A percentile compares a stretch with the other conserved stretches of the same genome.
phyloP scores from a whole-genome alignment of 1,140 invertebrate genomes.

The Dendroctonus valens region DNA sequence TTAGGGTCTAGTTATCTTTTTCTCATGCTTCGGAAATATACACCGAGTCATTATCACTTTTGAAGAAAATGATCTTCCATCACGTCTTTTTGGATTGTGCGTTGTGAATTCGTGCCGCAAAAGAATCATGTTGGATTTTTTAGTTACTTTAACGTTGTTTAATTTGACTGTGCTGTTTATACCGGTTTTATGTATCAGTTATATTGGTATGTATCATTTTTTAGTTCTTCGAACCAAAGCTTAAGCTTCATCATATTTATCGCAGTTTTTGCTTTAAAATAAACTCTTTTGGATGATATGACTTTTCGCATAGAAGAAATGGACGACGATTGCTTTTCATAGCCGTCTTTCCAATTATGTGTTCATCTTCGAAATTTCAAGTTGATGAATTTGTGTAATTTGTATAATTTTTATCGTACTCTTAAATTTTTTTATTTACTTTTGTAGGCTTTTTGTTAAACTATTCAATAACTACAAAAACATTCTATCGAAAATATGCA shows the following conservation, averaged over 20 bases:
- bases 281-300: background rate
- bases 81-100: background rate
- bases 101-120: background rate
- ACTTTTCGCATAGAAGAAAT: background rate
- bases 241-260: background rate
- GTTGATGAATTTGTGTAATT: background rate
- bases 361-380: background rate
- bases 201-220: conserved; percentile 33
- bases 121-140: conserved; percentile 38
- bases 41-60: conserved; percentile 7
- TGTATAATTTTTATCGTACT: background rate
- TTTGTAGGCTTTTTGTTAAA: too few species aligned
- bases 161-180: conserved; percentile 30
- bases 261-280: background rate
- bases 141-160: conserved; percentile 37
- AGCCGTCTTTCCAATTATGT: background rate
- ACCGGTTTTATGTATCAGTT: conserved; percentile 32
- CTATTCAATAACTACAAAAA: too few species aligned
- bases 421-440: too few species aligned
- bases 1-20: conserved; percentile 15
- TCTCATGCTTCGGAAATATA: conserved; percentile 15
- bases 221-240: background rate
- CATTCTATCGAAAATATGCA: too few species aligned
- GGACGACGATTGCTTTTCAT: background rate
- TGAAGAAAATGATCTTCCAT: conserved; percentile 10